phyloP scores from a whole-genome alignment of 2,797 vertebrate genomes.

The Danio tinwini region DNA sequence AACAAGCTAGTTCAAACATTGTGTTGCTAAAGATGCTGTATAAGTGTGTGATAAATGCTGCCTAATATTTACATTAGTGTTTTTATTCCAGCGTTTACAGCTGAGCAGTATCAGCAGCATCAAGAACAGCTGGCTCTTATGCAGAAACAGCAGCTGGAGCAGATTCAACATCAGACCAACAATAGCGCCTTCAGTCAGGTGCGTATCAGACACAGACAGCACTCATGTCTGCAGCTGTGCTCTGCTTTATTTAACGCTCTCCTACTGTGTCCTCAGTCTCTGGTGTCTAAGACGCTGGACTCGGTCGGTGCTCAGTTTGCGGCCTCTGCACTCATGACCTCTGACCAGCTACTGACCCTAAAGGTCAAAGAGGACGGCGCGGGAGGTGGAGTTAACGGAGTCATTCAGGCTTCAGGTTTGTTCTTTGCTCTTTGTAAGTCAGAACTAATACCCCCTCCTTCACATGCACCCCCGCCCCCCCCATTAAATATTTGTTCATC shows the following conservation, averaged over 20 bases:
- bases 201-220: neutral
- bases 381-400: conserved; percentile 93
- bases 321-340: conserved; percentile 94
- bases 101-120: conserved; percentile 99
- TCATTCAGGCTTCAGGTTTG: conserved; percentile 92
- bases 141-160: conserved; percentile 98
- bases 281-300: conserved; percentile 94
- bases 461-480: no score
- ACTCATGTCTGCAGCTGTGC: neutral
- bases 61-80: neutral
- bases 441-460: no score
- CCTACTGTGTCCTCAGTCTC: conserved; percentile 72
- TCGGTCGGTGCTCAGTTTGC: conserved; percentile 97
- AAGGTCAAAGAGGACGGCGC: conserved; percentile 98
- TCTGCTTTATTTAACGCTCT: neutral
- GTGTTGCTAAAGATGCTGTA: no score
- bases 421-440: neutral
- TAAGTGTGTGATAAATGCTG: neutral
- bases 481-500: neutral
- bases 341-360: conserved; percentile 93
- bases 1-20: no score
- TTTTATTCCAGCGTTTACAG: conserved; percentile 88
- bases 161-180: conserved; percentile 91
- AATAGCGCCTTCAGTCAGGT: conserved; percentile 83
- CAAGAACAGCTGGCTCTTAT: conserved; percentile 98